Base-by-base conservation (phyloP, 1,140 invertebrate genomes). In the Cherax destructor region DNA sequence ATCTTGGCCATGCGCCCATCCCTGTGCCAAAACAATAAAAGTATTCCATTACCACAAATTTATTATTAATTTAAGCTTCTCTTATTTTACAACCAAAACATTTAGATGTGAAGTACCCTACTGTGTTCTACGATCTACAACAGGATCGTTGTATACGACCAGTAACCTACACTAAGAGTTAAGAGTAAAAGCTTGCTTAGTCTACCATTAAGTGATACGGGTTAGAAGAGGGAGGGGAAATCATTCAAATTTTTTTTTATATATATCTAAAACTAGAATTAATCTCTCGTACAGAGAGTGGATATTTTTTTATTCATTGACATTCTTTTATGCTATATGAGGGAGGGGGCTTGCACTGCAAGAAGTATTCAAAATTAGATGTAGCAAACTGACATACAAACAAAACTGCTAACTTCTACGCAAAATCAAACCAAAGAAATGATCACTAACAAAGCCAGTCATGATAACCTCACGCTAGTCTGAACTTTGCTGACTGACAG, bases 1-100 rank as follows among this genome's bases (percentile, higher is more conserved):
- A 88, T 77, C 77, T 88, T 88, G 86, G 86, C 86, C 86, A 88
- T 88, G 86, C 86, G 52, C 72, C 59, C 86, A 65, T 80, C 77
- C 86, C 86, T 80, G 86, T 88, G 86, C 86, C 86, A 88, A 88
- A 88, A 88, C 50, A 56, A 52, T 83, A 83, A 79, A 56, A 88
- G 49, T 85, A 88, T 56, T 86, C 56, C 86, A 88, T 88, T 88
- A 88, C 85, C 85, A 87, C 77, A 88, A 79, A 59, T 16, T 52
- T 80, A 61, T 30, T 79, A 79, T 79, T 65, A 59, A 69, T 78
- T 30, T 79, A 59, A 65, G 56, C 59, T 61, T 88, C 13, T 30
- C n/a, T 50, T 56, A 24, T 87, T 65, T 81, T 88, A 79, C 77
- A 80, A 88, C 76, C 76, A 88, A 79, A 80, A 88, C 76, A 88